Percentiles rank a stretch among this genome's conserved stretches.
These are phyloP conservation scores for Labeo calbasu DNA, from an alignment of 2,797 vertebrate species.

Conservation along the genomic window DNA sequence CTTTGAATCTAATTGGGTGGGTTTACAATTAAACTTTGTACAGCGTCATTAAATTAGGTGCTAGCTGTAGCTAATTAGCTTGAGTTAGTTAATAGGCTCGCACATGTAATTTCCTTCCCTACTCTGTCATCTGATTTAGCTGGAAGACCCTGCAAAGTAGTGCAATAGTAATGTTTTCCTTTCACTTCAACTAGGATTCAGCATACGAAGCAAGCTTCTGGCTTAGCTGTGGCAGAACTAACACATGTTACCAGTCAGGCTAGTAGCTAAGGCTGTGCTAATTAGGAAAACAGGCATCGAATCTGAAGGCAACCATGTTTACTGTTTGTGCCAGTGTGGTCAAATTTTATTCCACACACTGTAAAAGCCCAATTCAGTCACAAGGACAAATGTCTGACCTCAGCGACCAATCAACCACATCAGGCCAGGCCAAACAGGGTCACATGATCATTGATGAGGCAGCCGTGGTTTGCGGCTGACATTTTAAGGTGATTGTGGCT, in stretches of 20 bases:
- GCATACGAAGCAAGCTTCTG: constrained; percentile 18
- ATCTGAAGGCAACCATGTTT: constrained; percentile 25
- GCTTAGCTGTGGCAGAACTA: constrained; percentile 10
- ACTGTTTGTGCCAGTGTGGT: constrained; percentile 39
- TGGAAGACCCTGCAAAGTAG: neutral
- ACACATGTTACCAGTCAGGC: constrained; percentile 18
- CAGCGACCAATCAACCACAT: constrained; percentile 45
- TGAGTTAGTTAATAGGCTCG: constrained; percentile 66
- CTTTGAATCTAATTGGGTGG: constrained; percentile 69
- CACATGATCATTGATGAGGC: constrained; percentile 37
- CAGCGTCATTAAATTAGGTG: constrained; percentile 70
- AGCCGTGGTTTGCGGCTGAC: constrained; percentile 43
- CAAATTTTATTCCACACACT: constrained; percentile 14
- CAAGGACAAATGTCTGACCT: constrained; percentile 51
- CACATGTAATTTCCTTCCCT: constrained; percentile 55
- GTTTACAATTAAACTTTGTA: constrained; percentile 66
- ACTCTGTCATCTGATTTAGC: constrained; percentile 16
- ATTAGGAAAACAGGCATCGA: constrained; percentile 17
- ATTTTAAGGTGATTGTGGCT: constrained; percentile 48
- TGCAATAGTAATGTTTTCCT: constrained; percentile 11
- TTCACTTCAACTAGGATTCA: neutral
- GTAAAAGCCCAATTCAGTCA: constrained; percentile 39
- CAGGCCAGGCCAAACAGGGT: constrained; percentile 42
- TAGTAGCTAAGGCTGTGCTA: neutral
- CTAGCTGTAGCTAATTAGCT: constrained; percentile 70